A percentile compares a stretch with the other conserved stretches of the same genome.
phyloP scores from a whole-genome alignment of 2,797 vertebrate genomes.

The Distichodus sexfasciatus region DNA sequence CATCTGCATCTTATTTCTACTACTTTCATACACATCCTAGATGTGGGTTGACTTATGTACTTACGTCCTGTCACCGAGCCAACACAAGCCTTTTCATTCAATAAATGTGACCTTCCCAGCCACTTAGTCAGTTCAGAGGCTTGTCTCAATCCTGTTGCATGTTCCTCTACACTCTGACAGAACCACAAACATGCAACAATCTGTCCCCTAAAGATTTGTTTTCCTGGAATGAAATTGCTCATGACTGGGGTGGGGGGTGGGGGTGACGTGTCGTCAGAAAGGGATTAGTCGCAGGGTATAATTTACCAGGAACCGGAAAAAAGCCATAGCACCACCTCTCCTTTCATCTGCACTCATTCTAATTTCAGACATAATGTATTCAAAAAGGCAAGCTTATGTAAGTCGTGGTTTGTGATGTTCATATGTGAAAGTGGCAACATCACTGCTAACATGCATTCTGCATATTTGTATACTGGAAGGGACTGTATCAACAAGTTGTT shows the following conservation, averaged over 20 bases:
- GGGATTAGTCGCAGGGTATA: conserved; percentile 64
- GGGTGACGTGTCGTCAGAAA: conserved; percentile 47
- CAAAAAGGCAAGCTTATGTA: neutral
- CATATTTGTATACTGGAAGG: neutral
- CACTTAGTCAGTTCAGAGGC: conserved; percentile 1
- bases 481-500: neutral
- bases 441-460: no score
- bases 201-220: conserved; percentile 58
- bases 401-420: neutral
- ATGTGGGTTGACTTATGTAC: conserved; percentile 3
- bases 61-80: conserved; percentile 3
- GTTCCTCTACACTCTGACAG: conserved; percentile 28
- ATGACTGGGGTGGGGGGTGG: conserved; percentile 49
- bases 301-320: conserved; percentile 62
- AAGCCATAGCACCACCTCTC: conserved; percentile 39
- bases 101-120: neutral
- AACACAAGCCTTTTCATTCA: neutral
- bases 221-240: conserved; percentile 63
- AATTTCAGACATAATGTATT: neutral
- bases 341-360: conserved; percentile 6
- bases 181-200: conserved; percentile 59
- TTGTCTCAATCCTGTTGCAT: conserved; percentile 5
- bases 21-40: neutral
- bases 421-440: neutral
- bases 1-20: neutral